These are phyloP conservation scores for Pteria penguin DNA, from an alignment of 2,888 invertebrate species.

Conservation along the genomic window DNA sequence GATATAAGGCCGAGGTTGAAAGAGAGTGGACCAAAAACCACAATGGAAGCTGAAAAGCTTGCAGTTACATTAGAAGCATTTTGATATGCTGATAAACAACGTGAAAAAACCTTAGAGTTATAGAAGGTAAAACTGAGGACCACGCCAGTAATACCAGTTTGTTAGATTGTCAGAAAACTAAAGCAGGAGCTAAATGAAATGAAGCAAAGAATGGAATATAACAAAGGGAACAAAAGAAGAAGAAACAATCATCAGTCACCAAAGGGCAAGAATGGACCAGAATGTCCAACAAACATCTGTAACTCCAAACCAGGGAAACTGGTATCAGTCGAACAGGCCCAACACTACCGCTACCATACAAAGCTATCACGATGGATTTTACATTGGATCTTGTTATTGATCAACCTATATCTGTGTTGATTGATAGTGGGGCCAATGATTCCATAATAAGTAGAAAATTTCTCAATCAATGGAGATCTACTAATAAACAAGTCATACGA, in stretches of 20 bases:
- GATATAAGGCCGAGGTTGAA: neutral
- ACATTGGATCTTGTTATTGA: neutral
- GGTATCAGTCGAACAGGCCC: neutral
- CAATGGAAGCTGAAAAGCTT: neutral
- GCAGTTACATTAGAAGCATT: neutral
- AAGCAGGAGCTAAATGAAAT: too few species aligned
- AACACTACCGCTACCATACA: neutral
- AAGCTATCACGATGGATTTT: slow-evolving; percentile 5
- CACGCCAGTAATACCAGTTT: neutral
- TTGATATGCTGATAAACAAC: neutral
- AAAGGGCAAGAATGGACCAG: neutral
- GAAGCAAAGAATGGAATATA: too few species aligned
- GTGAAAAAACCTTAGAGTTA: neutral
- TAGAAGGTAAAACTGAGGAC: neutral
- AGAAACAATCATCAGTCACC: neutral
- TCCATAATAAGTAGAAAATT: slow-evolving; percentile 5
- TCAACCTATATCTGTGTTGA: neutral
- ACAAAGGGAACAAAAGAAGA: neutral
- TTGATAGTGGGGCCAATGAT: slow-evolving; percentile 4
- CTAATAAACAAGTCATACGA: neutral
- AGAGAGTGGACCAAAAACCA: neutral
- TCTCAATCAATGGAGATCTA: neutral
- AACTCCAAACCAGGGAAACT: slow-evolving; percentile 9
- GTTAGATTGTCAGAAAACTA: too few species aligned
- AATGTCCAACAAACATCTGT: neutral